Evolutionary conservation across 1,140 invertebrate species (phyloP).

Genomic region (Saxidomus purpurata): DNA sequence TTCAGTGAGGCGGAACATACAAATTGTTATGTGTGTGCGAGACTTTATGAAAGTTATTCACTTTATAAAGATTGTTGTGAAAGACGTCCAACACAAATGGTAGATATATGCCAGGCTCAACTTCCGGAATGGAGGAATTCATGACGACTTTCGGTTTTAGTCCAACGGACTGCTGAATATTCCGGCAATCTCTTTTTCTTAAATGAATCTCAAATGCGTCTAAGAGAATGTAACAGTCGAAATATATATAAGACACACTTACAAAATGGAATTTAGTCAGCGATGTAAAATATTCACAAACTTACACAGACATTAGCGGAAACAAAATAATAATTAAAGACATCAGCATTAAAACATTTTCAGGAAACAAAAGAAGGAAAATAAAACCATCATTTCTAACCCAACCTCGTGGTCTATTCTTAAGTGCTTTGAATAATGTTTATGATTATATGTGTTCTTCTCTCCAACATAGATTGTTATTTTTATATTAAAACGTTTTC

Average conservation of each 20-base stretch:
- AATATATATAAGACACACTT: background rate
- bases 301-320: background rate
- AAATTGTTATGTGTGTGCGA: slow-evolving; percentile 54
- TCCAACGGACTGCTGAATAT: background rate
- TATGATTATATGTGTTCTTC: slow-evolving; percentile 2
- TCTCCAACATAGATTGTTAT: background rate
- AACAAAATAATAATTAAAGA: too few species aligned
- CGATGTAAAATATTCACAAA: too few species aligned
- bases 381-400: background rate
- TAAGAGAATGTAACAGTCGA: background rate
- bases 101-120: slow-evolving; percentile 41
- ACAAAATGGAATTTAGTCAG: background rate
- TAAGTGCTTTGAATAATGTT: background rate
- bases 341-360: background rate
- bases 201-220: background rate
- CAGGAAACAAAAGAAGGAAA: background rate
- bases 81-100: slow-evolving; percentile 13
- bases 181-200: slow-evolving; percentile 2
- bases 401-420: background rate
- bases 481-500: slow-evolving; percentile 32
- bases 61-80: slow-evolving; percentile 58
- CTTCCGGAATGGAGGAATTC: slow-evolving; percentile 8
- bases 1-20: slow-evolving; percentile 22
- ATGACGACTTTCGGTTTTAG: background rate
- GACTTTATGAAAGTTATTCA: slow-evolving; percentile 45